A percentile compares a stretch with the other conserved stretches of the same genome.
These are phyloP conservation scores for Entelurus aequoreus DNA, from an alignment of 2,113 vertebrate genomes.

Conservation along the genomic window DNA sequence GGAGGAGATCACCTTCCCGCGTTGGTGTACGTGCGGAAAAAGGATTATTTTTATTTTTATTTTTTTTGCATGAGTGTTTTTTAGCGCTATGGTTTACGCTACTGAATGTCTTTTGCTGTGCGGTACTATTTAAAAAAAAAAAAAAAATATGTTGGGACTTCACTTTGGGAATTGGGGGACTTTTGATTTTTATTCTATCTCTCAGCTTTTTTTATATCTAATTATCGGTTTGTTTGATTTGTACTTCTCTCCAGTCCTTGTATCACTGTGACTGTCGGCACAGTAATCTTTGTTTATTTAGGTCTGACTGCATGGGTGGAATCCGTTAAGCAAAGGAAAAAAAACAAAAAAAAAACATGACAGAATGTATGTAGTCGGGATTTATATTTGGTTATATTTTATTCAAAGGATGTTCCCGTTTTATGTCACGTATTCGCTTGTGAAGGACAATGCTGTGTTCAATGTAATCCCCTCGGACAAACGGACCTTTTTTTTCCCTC, in stretches of 20 bases:
- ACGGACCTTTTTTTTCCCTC: constrained; percentile 35
- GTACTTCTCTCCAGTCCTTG: constrained; percentile 41
- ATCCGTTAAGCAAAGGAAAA: constrained; percentile 64
- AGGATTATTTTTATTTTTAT: constrained; percentile 74
- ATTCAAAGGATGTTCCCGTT: constrained; percentile 34
- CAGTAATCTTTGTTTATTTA: constrained; percentile 77
- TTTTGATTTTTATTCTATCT: constrained; percentile 34
- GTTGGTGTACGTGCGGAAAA: constrained; percentile 59
- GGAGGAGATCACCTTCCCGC: constrained; percentile 54
- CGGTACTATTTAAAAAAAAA: constrained; percentile 16
- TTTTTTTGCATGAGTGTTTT: constrained; percentile 84
- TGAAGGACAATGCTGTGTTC: constrained; percentile 59
- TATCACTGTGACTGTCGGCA: constrained; percentile 66
- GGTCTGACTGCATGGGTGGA: constrained; percentile 68
- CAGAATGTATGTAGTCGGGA: constrained; percentile 39
- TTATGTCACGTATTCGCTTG: constrained; percentile 43
- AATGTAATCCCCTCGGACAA: constrained; percentile 67
- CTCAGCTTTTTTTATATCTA: constrained; percentile 34
- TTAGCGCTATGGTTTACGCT: constrained; percentile 57
- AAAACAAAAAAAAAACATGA: constrained; percentile 32
- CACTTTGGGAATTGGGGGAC: constrained; percentile 43
- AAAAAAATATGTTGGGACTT: background rate
- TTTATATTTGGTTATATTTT: background rate
- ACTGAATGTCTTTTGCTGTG: constrained; percentile 71
- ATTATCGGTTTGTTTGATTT: constrained; percentile 30